Conservation (phyloP, 2,888 invertebrate genomes). For the Agrochola circellaris region DNA sequence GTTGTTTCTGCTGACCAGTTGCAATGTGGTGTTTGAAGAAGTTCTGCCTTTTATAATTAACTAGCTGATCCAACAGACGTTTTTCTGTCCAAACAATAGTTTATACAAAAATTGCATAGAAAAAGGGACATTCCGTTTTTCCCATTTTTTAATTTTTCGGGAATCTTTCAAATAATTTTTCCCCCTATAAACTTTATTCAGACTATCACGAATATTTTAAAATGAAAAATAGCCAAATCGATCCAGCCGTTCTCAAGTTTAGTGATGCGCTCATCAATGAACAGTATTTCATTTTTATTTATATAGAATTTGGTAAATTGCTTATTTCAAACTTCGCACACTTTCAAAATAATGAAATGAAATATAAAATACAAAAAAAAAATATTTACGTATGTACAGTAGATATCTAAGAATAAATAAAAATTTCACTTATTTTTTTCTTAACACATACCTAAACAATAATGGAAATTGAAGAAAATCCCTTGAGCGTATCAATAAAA, state of each 20-base stretch:
- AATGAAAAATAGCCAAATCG: not conserved
- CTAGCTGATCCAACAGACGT: not conserved
- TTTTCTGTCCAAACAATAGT: not conserved
- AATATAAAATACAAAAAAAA: not conserved
- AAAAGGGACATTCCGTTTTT: not conserved
- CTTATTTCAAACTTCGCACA: not conserved
- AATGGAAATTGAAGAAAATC: not conserved
- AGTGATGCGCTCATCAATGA: not conserved
- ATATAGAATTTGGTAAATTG: not conserved
- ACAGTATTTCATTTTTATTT: not conserved
- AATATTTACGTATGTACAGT: not conserved
- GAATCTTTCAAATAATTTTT: too few relatives aligned
- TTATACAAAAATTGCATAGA: not conserved
- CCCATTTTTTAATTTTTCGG: not conserved
- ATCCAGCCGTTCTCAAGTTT: not conserved
- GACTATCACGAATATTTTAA: not conserved
- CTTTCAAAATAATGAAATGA: not conserved
- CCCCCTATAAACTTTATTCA: not conserved
- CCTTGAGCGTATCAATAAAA: not conserved
- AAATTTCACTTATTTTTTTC: not conserved
- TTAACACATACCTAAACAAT: not conserved
- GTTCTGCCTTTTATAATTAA: not conserved
- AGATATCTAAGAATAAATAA: not conserved
- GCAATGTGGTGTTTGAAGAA: not conserved
- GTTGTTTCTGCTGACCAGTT: not conserved